Evolutionary conservation across 2,888 invertebrate genomes (phyloP).

Genomic region (Alsophila aescularia): DNA sequence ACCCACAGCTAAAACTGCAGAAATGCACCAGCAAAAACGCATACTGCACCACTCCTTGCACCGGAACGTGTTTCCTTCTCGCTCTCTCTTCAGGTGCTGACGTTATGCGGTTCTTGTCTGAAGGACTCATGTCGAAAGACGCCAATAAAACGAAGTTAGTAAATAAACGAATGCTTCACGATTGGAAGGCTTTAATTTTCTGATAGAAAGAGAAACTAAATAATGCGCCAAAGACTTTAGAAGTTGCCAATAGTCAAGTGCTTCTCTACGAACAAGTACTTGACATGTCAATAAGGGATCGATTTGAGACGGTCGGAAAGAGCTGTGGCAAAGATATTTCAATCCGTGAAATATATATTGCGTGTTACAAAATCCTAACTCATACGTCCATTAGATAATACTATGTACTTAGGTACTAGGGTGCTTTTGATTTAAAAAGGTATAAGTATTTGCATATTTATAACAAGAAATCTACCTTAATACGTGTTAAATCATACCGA

Average conservation of each 20-base stretch:
- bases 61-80: conserved; percentile 57
- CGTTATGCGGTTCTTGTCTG: conserved; percentile 50
- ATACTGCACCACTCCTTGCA: conserved; percentile 76
- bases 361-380: too few relatives aligned
- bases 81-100: conserved; percentile 40
- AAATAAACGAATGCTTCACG: conserved; percentile 48
- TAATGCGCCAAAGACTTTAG: too few relatives aligned
- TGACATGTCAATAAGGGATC: too few relatives aligned
- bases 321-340: too few relatives aligned
- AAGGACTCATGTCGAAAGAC: conserved; percentile 43
- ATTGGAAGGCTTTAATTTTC: neutral
- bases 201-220: neutral
- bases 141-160: conserved; percentile 46
- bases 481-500: neutral
- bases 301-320: too few relatives aligned
- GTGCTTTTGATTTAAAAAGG: too few relatives aligned
- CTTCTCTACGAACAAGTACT: too few relatives aligned
- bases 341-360: too few relatives aligned
- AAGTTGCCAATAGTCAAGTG: too few relatives aligned
- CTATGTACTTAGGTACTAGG: too few relatives aligned
- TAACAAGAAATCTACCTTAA: neutral
- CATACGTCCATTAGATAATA: too few relatives aligned
- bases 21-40: conserved; percentile 76
- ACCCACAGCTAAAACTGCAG: conserved; percentile 59
- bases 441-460: neutral